Conservation (phyloP, 2,888 invertebrate species). For the Julus scanicus region DNA sequence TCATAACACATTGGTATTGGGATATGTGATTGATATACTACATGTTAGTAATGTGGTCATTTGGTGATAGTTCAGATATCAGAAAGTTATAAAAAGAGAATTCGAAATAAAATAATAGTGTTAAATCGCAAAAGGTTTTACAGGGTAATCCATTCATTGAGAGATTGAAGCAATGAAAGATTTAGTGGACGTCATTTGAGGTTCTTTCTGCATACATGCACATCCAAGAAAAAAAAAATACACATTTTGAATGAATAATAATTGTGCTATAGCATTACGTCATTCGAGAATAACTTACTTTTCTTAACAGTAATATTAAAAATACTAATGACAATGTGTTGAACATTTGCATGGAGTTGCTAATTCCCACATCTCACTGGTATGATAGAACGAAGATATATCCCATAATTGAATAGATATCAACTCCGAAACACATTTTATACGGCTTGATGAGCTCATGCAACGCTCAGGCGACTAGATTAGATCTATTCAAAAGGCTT, state of each 20-base stretch:
- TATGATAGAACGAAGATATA: slow-evolving; percentile 24
- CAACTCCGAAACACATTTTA: not conserved
- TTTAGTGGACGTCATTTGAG: no score
- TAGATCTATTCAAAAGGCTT: slow-evolving; percentile 40
- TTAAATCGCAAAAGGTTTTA: no score
- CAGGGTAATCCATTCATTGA: no score
- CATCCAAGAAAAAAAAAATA: no score
- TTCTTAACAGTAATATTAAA: not conserved
- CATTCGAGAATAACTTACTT: not conserved
- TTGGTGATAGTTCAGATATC: no score
- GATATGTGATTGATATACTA: no score
- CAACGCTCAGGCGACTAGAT: slow-evolving; percentile 16
- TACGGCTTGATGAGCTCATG: slow-evolving; percentile 7
- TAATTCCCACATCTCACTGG: not conserved
- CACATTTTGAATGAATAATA: not conserved
- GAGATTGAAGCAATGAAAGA: no score
- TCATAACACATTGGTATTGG: no score
- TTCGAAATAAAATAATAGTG: no score
- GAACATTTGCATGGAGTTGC: slow-evolving; percentile 11
- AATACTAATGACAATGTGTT: slow-evolving; percentile 38
- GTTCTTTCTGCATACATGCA: no score
- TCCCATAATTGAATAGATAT: slow-evolving; percentile 26
- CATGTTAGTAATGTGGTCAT: no score
- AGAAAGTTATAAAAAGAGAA: no score
- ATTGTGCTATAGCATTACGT: not conserved